Base-by-base conservation (phyloP, 2,797 vertebrate genomes). In the Neosilurus hyrtlii region DNA sequence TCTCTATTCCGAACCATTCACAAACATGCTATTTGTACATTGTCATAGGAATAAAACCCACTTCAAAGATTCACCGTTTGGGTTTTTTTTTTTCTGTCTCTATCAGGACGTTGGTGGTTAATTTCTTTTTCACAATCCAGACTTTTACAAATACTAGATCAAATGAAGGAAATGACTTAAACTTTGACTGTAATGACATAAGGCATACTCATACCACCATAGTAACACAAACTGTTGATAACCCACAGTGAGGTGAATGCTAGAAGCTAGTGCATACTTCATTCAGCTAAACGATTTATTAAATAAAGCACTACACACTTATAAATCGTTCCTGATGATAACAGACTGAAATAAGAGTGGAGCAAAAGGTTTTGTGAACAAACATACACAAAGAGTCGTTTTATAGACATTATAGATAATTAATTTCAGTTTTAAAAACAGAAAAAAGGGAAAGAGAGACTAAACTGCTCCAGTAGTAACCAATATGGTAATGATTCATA, bases 181-280 rank as follows among this genome's bases (percentile, higher is more conserved):
- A 43, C 57, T 76, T 76, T 62, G 74, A 59, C 73, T n/a, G 73
- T 4, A 59, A 59, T 75, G 73, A 75, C 30, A n/a, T 37, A 22
- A 59, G 11, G 56, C 57, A 59, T 62, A 61, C 20, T 61, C 56
- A 76, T 75, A 37, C 9, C 26, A 37, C 14, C 74, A 43, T 56
- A n/a, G 35, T 56, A 24, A 35, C 15, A 20, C 24, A 56, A 73
- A 54, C 49, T 18, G 51, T 26, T 75, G 30, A 37, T 61, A 76
- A n/a, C 5, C 30, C 20, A 43, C 24, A 15, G 30, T 2, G 37
- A 43, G 37, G 37, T 43, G 37, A 43, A 43, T 43, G 4, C 73
- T 61, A 59, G 6, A 56, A 76, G 56, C 20, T 61, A n/a, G 54
- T 20, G 12, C n/a, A 12, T n/a, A 24, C 57, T 37, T 12, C 72